phyloP scores from a whole-genome alignment of 2,797 vertebrate genomes.

The Xiphorhynchus erythropygius region DNA sequence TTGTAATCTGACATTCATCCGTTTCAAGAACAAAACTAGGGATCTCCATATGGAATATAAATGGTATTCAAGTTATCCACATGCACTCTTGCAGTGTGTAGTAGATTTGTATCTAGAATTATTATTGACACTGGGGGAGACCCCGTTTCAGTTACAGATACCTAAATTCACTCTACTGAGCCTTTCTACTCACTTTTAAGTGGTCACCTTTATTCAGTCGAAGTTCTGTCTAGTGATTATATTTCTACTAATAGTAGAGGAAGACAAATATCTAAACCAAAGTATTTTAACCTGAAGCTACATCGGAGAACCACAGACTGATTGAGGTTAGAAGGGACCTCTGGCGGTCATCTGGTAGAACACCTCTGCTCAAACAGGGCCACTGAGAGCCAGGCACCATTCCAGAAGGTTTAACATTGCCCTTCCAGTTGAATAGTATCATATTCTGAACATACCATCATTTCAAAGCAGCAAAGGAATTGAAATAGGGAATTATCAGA shows the following conservation, averaged over 20 bases:
- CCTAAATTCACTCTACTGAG: not conserved
- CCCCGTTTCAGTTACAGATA: not conserved
- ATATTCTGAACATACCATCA: not conserved
- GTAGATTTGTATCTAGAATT: not conserved
- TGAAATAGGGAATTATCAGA: not conserved
- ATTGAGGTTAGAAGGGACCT: not conserved
- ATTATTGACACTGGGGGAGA: not conserved
- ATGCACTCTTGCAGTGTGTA: not conserved
- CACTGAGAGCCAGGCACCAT: not conserved
- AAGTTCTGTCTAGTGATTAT: not conserved
- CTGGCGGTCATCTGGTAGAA: not conserved
- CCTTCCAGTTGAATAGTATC: not conserved
- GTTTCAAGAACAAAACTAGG: not conserved
- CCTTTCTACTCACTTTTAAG: not conserved
- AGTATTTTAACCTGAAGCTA: not conserved
- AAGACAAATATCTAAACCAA: not conserved
- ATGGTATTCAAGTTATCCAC: not conserved
- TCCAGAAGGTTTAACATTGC: not conserved
- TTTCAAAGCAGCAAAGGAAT: not conserved
- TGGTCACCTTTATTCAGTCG: not conserved
- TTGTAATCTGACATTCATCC: not conserved
- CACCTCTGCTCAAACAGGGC: not conserved
- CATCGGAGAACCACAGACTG: not conserved
- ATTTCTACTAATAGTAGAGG: not conserved
- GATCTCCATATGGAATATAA: not conserved